Evolutionary conservation across 2,888 invertebrate genomes (phyloP).

Genomic region (Caenorhabditis doughertyi): DNA sequence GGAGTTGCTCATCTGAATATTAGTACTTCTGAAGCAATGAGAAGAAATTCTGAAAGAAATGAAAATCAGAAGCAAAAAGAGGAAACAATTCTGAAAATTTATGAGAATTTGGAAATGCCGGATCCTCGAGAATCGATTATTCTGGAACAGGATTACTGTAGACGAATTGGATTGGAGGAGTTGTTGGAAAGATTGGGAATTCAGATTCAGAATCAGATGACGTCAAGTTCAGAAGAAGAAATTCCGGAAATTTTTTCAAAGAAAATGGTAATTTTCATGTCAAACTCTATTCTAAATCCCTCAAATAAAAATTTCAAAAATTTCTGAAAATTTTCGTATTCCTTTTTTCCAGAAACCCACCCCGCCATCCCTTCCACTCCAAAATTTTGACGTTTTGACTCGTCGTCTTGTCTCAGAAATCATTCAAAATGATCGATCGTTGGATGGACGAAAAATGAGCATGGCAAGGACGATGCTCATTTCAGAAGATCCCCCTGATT

Average conservation of each 20-base stretch:
- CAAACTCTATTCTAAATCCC: no score
- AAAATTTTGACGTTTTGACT: neutral
- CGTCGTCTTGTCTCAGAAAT: constrained; percentile 43
- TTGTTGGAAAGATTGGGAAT: neutral
- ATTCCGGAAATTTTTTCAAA: neutral
- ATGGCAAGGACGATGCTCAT: constrained; percentile 17
- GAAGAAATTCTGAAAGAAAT: constrained; percentile 25
- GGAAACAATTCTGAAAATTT: constrained; percentile 46
- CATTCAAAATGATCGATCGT: constrained; percentile 8
- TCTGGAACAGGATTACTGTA: neutral
- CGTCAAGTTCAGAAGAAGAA: neutral
- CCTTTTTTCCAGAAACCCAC: neutral
- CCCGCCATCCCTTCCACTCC: neutral
- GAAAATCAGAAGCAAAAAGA: constrained; percentile 5
- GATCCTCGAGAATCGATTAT: constrained; percentile 9
- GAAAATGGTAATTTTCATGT: no score
- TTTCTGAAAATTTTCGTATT: no score
- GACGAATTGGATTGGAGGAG: neutral
- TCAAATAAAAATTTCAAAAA: no score
- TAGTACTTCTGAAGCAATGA: constrained; percentile 39
- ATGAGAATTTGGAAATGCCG: constrained; percentile 29
- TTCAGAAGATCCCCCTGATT: neutral
- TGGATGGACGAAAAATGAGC: constrained; percentile 14
- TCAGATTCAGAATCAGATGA: neutral
- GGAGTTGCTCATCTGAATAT: constrained; percentile 43